phyloP scores from a whole-genome alignment of 1,140 invertebrate species.

The Drosophila sulfurigaster region DNA sequence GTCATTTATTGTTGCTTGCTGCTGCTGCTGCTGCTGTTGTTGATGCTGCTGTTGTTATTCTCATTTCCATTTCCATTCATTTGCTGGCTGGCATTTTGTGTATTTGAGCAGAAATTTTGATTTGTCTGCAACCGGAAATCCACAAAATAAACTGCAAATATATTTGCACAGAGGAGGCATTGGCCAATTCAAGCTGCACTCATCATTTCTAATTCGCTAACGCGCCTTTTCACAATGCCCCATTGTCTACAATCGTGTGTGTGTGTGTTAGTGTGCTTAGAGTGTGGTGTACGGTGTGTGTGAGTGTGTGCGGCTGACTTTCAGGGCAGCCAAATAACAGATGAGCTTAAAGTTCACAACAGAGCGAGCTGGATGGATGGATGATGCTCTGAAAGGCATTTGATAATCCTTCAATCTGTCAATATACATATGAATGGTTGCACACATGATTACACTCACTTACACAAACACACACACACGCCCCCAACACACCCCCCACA shows the following conservation, averaged over 20 bases:
- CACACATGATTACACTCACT: conserved; percentile 50
- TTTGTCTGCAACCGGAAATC: conserved; percentile 81
- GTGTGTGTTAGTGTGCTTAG: too few species aligned
- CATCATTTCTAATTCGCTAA: conserved; percentile 32
- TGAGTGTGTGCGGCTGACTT: conserved; percentile 17
- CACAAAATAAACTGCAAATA: conserved; percentile 79
- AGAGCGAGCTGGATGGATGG: conserved; percentile 8
- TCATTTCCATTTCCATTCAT: conserved; percentile 66
- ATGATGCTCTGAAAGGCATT: conserved; percentile 68
- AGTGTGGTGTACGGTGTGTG: conserved; percentile 10
- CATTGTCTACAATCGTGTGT: not conserved
- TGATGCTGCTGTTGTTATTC: conserved; percentile 52
- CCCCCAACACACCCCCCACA: conserved; percentile 5
- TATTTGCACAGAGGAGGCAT: conserved; percentile 61
- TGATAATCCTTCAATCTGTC: conserved; percentile 80
- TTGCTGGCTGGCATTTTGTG: conserved; percentile 71
- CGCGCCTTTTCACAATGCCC: conserved; percentile 27
- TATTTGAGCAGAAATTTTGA: conserved; percentile 79
- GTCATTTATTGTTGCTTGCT: not conserved
- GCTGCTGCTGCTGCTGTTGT: conserved; percentile 18
- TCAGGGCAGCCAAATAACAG: conserved; percentile 44
- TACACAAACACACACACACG: conserved; percentile 21
- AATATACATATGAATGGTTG: conserved; percentile 65
- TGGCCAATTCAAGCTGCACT: conserved; percentile 1
- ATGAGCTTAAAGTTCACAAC: conserved; percentile 65